Conservation (phyloP, 2,888 invertebrate species). For the Cantharis nigra region DNA sequence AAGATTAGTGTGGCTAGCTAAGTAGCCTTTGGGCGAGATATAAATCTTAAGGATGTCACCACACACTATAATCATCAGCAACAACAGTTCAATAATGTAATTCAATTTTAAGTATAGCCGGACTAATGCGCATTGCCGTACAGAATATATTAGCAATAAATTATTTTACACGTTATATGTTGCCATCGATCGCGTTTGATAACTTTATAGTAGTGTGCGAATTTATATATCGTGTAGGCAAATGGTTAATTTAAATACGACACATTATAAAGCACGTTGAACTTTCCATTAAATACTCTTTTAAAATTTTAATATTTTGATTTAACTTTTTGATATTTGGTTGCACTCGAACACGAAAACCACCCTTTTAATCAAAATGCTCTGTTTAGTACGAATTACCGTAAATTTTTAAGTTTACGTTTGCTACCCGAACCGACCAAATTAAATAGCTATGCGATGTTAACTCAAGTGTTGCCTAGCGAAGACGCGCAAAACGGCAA, state of each 20-base stretch:
- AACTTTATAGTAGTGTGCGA: slow-evolving; percentile 32
- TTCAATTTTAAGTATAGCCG: slow-evolving; percentile 35
- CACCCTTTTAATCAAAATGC: neutral
- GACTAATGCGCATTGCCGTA: slow-evolving; percentile 30
- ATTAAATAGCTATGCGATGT: neutral
- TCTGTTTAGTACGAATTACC: neutral
- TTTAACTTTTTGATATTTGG: neutral
- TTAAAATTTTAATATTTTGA: neutral
- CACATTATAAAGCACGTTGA: slow-evolving; percentile 19
- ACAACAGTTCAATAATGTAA: slow-evolving; percentile 37
- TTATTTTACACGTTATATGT: slow-evolving; percentile 32
- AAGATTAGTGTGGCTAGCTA: neutral
- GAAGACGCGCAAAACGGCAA: neutral
- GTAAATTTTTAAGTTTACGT: neutral
- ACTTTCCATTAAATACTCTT: neutral
- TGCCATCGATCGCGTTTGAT: slow-evolving; percentile 36
- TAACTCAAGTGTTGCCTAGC: neutral
- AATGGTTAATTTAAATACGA: slow-evolving; percentile 21
- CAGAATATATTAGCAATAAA: slow-evolving; percentile 35
- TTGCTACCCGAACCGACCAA: neutral
- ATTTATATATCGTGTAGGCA: slow-evolving; percentile 18
- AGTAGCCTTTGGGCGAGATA: slow-evolving; percentile 8
- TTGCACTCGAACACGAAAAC: neutral
- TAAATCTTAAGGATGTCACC: slow-evolving; percentile 28
- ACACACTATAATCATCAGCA: slow-evolving; percentile 27